A percentile compares a stretch with the other conserved stretches of the same genome.
phyloP scores from a whole-genome alignment of 2,113 vertebrate species.

The Naja naja region DNA sequence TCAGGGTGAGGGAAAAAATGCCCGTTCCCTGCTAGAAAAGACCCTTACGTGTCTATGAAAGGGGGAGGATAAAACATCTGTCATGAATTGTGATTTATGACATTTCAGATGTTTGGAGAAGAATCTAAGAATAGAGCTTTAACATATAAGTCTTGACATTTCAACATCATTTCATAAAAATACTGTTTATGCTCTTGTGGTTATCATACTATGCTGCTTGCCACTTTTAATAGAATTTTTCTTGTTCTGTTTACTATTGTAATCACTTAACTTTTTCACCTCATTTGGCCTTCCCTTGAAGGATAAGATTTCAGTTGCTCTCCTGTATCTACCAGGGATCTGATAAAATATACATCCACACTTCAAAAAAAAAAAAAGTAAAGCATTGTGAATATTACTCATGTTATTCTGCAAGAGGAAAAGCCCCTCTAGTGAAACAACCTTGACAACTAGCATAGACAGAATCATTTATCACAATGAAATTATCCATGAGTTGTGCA shows the following conservation, averaged over 20 bases:
- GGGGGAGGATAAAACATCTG: not conserved
- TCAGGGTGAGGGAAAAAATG: conserved; percentile 2
- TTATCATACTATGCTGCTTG: not conserved
- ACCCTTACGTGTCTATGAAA: not conserved
- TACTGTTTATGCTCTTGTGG: not conserved
- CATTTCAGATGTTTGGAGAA: not conserved
- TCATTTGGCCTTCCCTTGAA: not conserved
- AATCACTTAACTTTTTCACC: not conserved
- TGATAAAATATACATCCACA: not conserved
- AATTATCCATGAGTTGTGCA: not conserved
- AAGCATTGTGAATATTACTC: not conserved
- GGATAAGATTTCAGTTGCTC: not conserved
- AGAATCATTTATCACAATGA: not conserved
- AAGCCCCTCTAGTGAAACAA: not conserved
- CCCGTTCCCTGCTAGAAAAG: not conserved
- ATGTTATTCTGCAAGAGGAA: not conserved
- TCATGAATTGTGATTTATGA: not conserved
- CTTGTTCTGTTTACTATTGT: not conserved
- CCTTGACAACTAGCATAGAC: not conserved
- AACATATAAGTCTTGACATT: not conserved
- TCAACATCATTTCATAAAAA: not conserved
- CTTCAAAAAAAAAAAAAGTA: not conserved
- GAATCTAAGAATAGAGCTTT: not conserved
- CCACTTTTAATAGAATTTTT: conserved; percentile 5
- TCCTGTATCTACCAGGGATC: not conserved